Base-by-base conservation (phyloP, 2,797 vertebrate genomes). In the Spinus olivaceus region DNA sequence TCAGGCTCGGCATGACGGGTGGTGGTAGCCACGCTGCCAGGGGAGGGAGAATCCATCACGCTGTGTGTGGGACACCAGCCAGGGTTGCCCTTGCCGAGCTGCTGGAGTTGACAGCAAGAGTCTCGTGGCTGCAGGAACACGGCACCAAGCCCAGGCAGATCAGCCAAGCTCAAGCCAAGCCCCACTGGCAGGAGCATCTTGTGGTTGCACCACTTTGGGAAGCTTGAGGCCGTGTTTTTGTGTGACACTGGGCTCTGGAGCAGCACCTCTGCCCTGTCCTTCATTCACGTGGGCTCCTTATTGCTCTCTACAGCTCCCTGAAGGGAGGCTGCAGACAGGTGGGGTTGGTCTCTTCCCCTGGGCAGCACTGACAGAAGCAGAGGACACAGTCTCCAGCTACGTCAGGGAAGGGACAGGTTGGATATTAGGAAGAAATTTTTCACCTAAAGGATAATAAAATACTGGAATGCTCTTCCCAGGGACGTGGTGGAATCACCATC, bases 1-100 rank as follows among this genome's bases (percentile, higher is more conserved):
- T 18, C 7, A 1, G 30, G 32, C 69, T 83, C 14, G 12, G 39
- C 8, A 0, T 25, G 59, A 5, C 0, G 5, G 42, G 35, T 37
- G 47, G 25, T 21, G 65, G 56, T 13, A 50, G 39, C 76, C 35
- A 20, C 0, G 0, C 51, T 88, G 66, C 54, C 69, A 80, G 47
- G 57, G 33, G 9, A 67, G 39, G 57, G 69, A 44, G 44, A 61
- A 57, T 69, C 80, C 69, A 4, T 39, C 0, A 4, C 1, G 2
- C 53, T 2, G 1, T 0, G 8, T 6, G 23, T 11, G 50, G 71
- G 81, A 72, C 27, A 1, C 47, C 2, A 0, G 59, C 47, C 74
- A 79, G 53, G 20, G 33, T 20, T 78, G 42, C 61, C 49, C 30
- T 82, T 0, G 0, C 53, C 0, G 4, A 64, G 91, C 69, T 63